Base-by-base conservation (phyloP, 1,140 invertebrate genomes). In the Pseudachorutes palmiensis region DNA sequence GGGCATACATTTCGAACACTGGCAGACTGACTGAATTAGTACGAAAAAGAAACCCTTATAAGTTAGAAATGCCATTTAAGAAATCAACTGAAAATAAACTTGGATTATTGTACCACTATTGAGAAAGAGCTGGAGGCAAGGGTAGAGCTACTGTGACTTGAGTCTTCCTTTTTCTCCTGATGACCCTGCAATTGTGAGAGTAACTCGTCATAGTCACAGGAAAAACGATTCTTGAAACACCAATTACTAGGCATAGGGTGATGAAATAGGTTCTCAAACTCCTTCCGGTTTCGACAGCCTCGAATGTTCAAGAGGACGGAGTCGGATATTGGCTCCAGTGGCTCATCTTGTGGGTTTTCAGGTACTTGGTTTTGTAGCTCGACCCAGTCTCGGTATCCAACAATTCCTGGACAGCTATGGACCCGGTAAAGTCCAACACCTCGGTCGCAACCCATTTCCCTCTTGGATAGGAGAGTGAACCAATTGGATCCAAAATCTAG, bases 61-160 rank as follows among this genome's bases (percentile, higher is more conserved):
- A n/a, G n/a, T n/a, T n/a, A n/a, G n/a, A n/a, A n/a, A n/a, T n/a
- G n/a, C n/a, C n/a, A n/a, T n/a, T n/a, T n/a, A n/a, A n/a, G n/a
- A n/a, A n/a, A n/a, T n/a, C n/a, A n/a, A n/a, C n/a, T n/a, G n/a
- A n/a, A n/a, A 57, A 12, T 12, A 26, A 57, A 57, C 12, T 5
- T n/a, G 51, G 30, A 12, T 68, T 48, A 71, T 65, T 71, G 66
- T 26, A 71, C 70, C 41, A 64, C 66, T 60, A 71, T 66, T 49
- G 70, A 71, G 57, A 68, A 71, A 55, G 70, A 71, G 55, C 70
- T 71, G 32, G 70, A 71, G 26, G 70, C 70, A 26, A 71, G 49
- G 12, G 70, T 71, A 41, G 70, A 68, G 63, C 66, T 68, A 45
- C 70, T 71, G 51, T 71, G 70, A 58, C 41, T 66, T 45, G 59